Conservation (phyloP, 2,797 vertebrate genomes). For the Myotis pilosus region DNA sequence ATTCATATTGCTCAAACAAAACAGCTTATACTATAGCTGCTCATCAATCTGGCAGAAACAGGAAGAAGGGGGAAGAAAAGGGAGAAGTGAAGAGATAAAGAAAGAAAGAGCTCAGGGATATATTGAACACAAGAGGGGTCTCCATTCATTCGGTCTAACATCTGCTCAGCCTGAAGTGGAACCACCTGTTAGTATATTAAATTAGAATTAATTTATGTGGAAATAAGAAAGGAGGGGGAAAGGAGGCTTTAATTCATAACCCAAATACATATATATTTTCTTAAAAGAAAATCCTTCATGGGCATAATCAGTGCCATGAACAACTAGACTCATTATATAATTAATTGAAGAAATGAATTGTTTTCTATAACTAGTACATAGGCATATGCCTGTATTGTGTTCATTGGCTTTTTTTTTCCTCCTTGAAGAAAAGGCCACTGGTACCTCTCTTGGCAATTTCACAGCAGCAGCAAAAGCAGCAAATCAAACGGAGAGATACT, state of each 20-base stretch:
- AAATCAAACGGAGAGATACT: background rate
- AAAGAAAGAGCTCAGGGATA: slow-evolving; percentile 76
- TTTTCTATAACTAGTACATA: slow-evolving; percentile 25
- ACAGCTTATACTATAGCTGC: slow-evolving; percentile 72
- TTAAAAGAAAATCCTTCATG: slow-evolving; percentile 54
- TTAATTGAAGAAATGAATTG: slow-evolving; percentile 59
- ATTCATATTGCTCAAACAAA: slow-evolving; percentile 81
- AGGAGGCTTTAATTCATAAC: slow-evolving; percentile 69
- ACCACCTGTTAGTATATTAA: slow-evolving; percentile 87
- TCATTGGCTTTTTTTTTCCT: background rate
- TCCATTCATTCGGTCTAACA: slow-evolving; percentile 81
- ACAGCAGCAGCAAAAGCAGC: background rate
- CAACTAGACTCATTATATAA: background rate
- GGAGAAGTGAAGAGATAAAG: slow-evolving; percentile 78
- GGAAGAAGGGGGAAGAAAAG: slow-evolving; percentile 29
- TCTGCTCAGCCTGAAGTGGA: slow-evolving; percentile 85
- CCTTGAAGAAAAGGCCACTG: background rate
- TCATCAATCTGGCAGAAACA: slow-evolving; percentile 82
- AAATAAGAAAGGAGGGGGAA: slow-evolving; percentile 76
- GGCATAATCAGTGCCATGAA: slow-evolving; percentile 22
- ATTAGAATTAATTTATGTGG: slow-evolving; percentile 84
- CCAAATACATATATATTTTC: slow-evolving; percentile 13
- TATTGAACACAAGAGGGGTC: slow-evolving; percentile 73
- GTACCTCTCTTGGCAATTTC: background rate
- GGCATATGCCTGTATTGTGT: background rate